Evolutionary conservation across 2,888 invertebrate species (phyloP).

Genomic region (Mimumesa dahlbomi): DNA sequence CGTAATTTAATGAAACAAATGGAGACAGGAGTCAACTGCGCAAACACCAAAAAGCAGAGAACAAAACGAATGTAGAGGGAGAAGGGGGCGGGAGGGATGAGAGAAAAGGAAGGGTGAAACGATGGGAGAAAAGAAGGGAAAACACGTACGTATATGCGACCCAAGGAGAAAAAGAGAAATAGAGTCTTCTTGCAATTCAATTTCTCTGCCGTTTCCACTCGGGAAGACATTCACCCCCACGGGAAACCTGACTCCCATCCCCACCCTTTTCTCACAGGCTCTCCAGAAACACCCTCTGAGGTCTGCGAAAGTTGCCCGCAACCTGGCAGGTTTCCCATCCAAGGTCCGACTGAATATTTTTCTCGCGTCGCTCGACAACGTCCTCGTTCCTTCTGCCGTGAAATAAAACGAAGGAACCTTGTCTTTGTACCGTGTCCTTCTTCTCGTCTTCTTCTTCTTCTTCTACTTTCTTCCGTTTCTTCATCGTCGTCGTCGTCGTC

Average conservation of each 20-base stretch:
- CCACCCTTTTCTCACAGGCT: background rate
- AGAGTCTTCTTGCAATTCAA: constrained; percentile 68
- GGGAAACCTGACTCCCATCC: constrained; percentile 43
- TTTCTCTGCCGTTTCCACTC: constrained; percentile 65
- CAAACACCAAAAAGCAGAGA: constrained; percentile 48
- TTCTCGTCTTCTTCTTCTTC: background rate
- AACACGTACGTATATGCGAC: constrained; percentile 20
- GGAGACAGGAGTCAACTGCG: constrained; percentile 70
- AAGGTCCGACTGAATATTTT: constrained; percentile 53
- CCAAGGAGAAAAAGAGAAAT: constrained; percentile 37
- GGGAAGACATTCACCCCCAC: constrained; percentile 49
- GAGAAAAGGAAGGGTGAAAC: background rate
- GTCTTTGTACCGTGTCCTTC: constrained; percentile 3
- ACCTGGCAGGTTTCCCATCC: constrained; percentile 57
- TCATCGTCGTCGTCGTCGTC: background rate
- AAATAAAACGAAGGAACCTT: constrained; percentile 18
- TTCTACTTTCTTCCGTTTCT: background rate
- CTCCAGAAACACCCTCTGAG: constrained; percentile 32
- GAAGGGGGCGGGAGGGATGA: background rate
- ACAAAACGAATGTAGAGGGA: background rate
- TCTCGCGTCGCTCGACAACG: constrained; percentile 25
- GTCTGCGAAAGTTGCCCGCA: constrained; percentile 53
- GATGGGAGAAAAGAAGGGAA: background rate
- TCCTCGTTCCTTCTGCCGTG: constrained; percentile 1
- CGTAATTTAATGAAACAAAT: constrained; percentile 75